Conservation (phyloP, 2,113 vertebrate species). For the Gopherus flavomarginatus region DNA sequence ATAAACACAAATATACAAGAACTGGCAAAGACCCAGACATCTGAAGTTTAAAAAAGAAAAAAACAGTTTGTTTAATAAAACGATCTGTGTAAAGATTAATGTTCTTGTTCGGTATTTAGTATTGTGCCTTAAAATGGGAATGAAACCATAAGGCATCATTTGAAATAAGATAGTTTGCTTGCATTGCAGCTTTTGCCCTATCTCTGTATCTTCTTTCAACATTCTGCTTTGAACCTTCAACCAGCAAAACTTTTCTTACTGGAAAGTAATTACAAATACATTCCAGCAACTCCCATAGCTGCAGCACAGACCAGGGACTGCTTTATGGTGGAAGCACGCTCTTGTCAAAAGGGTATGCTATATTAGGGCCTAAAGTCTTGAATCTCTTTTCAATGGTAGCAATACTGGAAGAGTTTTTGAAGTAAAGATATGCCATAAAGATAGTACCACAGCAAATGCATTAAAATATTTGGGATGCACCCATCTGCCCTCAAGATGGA, state of each 20-base stretch:
- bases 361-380: background rate
- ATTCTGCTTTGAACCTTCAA: background rate
- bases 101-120: background rate
- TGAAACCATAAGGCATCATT: background rate
- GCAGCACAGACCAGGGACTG: background rate
- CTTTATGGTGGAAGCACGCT: background rate
- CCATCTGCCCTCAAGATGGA: background rate
- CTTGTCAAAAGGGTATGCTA: background rate
- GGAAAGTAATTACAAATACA: background rate
- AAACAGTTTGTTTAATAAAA: slow-evolving; percentile 14
- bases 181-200: background rate
- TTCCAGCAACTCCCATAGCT: background rate
- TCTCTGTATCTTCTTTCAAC: background rate
- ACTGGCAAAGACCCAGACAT: slow-evolving; percentile 19
- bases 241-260: background rate
- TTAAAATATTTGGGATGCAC: background rate
- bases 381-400: background rate
- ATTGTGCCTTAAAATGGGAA: slow-evolving; percentile 1
- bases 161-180: slow-evolving; percentile 7
- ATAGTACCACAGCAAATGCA: background rate
- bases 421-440: background rate
- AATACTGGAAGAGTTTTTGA: background rate
- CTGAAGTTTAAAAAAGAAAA: slow-evolving; percentile 43
- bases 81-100: slow-evolving; percentile 29
- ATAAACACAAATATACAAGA: slow-evolving; percentile 40